Conservation (phyloP, 2,113 vertebrate species). For the Parus major region DNA sequence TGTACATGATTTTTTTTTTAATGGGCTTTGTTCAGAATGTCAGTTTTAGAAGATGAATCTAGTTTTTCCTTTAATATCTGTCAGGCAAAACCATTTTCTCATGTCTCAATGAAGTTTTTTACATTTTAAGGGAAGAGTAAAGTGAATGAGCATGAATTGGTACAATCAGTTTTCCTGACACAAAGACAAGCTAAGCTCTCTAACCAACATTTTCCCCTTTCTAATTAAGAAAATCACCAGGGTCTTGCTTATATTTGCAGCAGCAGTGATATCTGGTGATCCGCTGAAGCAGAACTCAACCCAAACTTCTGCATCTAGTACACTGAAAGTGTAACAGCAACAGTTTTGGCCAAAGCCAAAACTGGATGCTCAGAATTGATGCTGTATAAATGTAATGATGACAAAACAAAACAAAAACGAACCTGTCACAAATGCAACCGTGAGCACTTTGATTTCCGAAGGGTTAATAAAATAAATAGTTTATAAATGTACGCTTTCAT, state of each 20-base stretch:
- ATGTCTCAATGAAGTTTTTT: not conserved
- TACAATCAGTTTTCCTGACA: not conserved
- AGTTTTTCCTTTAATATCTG: not conserved
- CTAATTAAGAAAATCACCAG: not conserved
- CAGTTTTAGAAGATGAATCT: not conserved
- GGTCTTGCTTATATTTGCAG: not conserved
- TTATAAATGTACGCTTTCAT: constrained; percentile 61
- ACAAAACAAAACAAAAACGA: constrained; percentile 51
- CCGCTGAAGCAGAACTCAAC: constrained; percentile 46
- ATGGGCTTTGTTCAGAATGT: not conserved
- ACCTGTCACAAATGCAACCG: constrained; percentile 55
- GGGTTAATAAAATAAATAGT: constrained; percentile 61
- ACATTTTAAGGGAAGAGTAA: not conserved
- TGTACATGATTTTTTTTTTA: not conserved
- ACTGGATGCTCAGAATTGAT: constrained; percentile 31
- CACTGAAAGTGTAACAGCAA: constrained; percentile 30
- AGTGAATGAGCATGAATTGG: not conserved
- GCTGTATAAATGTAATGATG: constrained; percentile 41
- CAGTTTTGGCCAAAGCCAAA: constrained; percentile 35
- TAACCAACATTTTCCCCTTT: not conserved
- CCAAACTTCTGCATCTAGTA: constrained; percentile 21
- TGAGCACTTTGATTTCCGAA: constrained; percentile 62
- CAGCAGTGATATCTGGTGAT: not conserved
- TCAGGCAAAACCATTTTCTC: not conserved
- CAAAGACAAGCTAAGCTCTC: not conserved